A percentile compares a stretch with the other conserved stretches of the same genome.
These are phyloP conservation scores for Coelopa pilipes DNA, from an alignment of 2,888 invertebrate species.

Conservation along the genomic window DNA sequence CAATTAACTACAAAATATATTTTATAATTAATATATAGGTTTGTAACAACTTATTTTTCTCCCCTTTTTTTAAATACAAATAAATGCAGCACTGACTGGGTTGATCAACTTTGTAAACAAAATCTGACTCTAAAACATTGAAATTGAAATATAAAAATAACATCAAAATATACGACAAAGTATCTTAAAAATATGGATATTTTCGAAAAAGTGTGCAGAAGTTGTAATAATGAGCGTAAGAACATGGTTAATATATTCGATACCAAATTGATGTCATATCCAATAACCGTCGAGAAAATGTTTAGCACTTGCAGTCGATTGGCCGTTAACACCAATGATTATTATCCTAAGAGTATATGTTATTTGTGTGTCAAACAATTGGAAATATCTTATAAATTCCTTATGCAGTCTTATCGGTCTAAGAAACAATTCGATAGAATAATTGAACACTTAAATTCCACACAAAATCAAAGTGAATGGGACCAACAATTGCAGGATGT, in stretches of 20 bases:
- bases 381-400: constrained; percentile 55
- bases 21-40: too few relatives aligned
- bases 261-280: constrained; percentile 12
- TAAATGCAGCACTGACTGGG: too few relatives aligned
- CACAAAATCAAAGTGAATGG: neutral
- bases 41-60: too few relatives aligned
- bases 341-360: constrained; percentile 58
- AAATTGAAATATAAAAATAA: too few relatives aligned
- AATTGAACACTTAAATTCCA: constrained; percentile 37
- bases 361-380: constrained; percentile 54
- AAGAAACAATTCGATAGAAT: constrained; percentile 52
- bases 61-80: too few relatives aligned
- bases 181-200: constrained; percentile 53
- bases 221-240: constrained; percentile 52
- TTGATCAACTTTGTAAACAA: too few relatives aligned
- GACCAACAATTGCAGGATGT: neutral
- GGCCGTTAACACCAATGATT: constrained; percentile 41
- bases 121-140: too few relatives aligned
- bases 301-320: constrained; percentile 42
- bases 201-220: constrained; percentile 52
- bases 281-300: constrained; percentile 32
- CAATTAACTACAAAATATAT: too few relatives aligned
- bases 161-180: too few relatives aligned
- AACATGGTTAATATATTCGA: constrained; percentile 47
- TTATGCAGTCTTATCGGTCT: constrained; percentile 52